These are phyloP conservation scores for Myopa tessellatipennis DNA, from an alignment of 2,888 invertebrate genomes.

Conservation along the genomic window DNA sequence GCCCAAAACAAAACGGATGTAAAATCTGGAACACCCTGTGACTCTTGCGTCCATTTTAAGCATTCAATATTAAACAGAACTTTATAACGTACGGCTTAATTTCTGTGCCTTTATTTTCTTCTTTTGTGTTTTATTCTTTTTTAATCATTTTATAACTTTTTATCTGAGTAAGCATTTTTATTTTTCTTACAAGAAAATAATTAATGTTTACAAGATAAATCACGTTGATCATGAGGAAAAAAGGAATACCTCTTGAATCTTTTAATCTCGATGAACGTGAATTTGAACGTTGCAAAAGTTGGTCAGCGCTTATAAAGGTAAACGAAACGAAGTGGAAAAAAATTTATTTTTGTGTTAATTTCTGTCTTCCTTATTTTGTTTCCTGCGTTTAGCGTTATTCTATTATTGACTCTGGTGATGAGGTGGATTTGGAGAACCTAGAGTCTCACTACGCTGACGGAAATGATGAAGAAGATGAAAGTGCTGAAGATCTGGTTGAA, in stretches of 20 bases:
- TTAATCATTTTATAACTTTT: not conserved
- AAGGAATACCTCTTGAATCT: conserved; percentile 19
- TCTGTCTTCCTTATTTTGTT: not conserved
- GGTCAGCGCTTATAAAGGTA: conserved; percentile 58
- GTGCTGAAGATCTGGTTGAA: not conserved
- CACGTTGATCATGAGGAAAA: not conserved
- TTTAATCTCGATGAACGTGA: conserved; percentile 40
- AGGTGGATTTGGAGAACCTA: conserved; percentile 19
- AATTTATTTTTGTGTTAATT: not conserved
- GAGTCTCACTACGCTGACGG: not conserved
- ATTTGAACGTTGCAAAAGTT: conserved; percentile 59
- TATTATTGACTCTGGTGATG: conserved; percentile 41
- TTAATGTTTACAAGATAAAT: too few relatives aligned
- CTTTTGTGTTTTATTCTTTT: not conserved
- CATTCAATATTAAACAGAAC: too few relatives aligned
- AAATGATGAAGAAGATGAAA: not conserved
- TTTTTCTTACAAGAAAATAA: not conserved
- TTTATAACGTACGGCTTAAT: too few relatives aligned
- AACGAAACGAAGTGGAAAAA: too few relatives aligned
- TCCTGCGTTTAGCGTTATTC: not conserved
- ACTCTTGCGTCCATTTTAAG: too few relatives aligned
- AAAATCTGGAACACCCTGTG: too few relatives aligned
- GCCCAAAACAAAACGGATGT: too few relatives aligned
- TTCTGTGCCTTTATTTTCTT: too few relatives aligned
- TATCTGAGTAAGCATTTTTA: not conserved